Base-by-base conservation (phyloP, 2,888 invertebrate species). In the Leistus spinibarbis region DNA sequence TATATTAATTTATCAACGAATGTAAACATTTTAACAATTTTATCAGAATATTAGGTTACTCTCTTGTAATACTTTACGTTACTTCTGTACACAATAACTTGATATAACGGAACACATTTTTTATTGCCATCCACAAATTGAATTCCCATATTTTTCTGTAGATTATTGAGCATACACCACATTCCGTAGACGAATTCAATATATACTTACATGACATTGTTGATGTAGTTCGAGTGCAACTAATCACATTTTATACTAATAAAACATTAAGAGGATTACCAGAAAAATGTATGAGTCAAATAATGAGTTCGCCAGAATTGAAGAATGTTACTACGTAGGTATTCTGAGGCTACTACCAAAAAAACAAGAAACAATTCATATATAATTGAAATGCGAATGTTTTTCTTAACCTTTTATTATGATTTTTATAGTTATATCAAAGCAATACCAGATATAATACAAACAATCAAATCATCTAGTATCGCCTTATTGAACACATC, bases 291-390 rank as follows among this genome's bases (percentile, higher is more conserved):
- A 54, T 74, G 5, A 65, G 71, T 20, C 19, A 77, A 54, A 72
- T 77, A 56, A 63, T 10, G 53, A 53, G 69, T 19, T 62, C 76
- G n/a, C 66, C 75, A 23, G 64, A 22, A 16, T 17, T 74, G 54
- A 69, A 74, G 23, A 77, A 70, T 54, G 69, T 76, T 64, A 53
- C 76, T 20, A 65, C 63, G 76, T 66, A 60, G 22, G 66, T 76
- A 54, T 2, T 56, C 22, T 3, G n/a, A n/a, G n/a, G n/a, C n/a
- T n/a, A 27, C 79, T 79, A 76, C 82, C 19, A 79, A 80, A 19
- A 1, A 57, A 7, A 20, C 5, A 10, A 40, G 5, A 2, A 57
- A 17, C 7, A 23, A 77, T 78, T 71, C 81, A 79, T 69, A 77
- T 77, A 22, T 78, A 78, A 54, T 68, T 83, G n/a, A 3, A 10